A percentile compares a stretch with the other conserved stretches of the same genome.
Evolutionary conservation across 1,140 invertebrate species (phyloP).

Genomic region (Portunus trituberculatus): DNA sequence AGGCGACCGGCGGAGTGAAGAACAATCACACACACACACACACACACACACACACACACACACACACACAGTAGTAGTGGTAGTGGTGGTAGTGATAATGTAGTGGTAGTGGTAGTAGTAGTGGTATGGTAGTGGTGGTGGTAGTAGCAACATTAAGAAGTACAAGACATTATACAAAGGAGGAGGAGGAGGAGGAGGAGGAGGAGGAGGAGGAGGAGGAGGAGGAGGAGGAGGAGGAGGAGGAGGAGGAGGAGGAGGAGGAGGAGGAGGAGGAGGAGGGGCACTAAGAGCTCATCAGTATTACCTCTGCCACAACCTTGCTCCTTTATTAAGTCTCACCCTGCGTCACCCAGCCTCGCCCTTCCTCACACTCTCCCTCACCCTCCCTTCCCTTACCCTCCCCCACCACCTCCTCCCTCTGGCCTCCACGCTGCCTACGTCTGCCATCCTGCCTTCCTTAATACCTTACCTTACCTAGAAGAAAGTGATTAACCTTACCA

Average conservation of each 20-base stretch:
- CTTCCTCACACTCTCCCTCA: not conserved
- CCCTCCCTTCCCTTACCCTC: not conserved
- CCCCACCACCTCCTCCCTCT: not conserved
- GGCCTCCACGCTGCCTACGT: not conserved
- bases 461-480: not conserved
- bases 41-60: conserved; percentile 18
- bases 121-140: no score
- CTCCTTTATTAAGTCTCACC: not conserved
- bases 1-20: no score
- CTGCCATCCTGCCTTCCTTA: not conserved
- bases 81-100: no score
- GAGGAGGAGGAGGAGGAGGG: not conserved
- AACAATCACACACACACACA: not conserved
- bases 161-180: not conserved
- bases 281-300: not conserved
- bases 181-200: not conserved
- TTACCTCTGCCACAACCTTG: not conserved
- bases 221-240: not conserved
- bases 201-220: not conserved
- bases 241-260: not conserved
- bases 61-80: not conserved
- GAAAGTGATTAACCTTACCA: no score
- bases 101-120: no score
- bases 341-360: not conserved
- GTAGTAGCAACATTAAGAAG: not conserved